Evolutionary conservation across 2,888 invertebrate species (phyloP).

Genomic region (Helobdella robusta): DNA sequence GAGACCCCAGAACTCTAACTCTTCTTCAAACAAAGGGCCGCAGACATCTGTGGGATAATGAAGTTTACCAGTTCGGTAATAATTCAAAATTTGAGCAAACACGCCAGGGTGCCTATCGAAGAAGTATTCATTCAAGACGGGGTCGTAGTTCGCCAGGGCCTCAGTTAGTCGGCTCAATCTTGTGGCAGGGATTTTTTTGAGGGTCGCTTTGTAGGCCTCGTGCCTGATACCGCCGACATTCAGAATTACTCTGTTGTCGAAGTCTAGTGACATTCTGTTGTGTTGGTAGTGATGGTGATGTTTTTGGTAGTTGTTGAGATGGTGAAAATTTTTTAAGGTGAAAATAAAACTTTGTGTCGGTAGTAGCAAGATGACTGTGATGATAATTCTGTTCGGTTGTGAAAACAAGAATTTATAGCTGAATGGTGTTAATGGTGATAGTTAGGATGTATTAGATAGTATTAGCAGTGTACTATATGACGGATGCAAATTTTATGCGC

Average conservation of each 20-base stretch:
- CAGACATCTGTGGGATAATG: conserved; percentile 89
- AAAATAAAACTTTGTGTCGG: background rate
- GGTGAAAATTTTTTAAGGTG: background rate
- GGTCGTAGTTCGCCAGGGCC: conserved; percentile 96
- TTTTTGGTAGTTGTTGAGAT: background rate
- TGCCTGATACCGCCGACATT: conserved; percentile 96
- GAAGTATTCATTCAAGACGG: conserved; percentile 97
- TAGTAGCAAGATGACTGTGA: background rate
- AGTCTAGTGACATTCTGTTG: conserved; percentile 24
- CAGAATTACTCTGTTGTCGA: conserved; percentile 90
- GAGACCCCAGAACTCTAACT: conserved; percentile 84
- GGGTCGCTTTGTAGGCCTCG: conserved; percentile 62
- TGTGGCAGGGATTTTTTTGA: conserved; percentile 95
- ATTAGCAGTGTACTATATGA: background rate
- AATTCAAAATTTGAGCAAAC: conserved; percentile 86
- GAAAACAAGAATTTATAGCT: background rate
- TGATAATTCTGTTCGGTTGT: background rate
- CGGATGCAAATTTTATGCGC: too few species aligned
- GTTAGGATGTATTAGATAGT: background rate
- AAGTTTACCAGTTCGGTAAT: conserved; percentile 93
- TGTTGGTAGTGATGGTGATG: conserved; percentile 7
- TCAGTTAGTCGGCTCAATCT: conserved; percentile 84
- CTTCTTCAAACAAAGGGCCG: conserved; percentile 96
- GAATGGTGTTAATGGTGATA: background rate
- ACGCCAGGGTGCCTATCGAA: conserved; percentile 85